Conservation (phyloP, 2,113 vertebrate species). For the Hemibagrus wyckioides region DNA sequence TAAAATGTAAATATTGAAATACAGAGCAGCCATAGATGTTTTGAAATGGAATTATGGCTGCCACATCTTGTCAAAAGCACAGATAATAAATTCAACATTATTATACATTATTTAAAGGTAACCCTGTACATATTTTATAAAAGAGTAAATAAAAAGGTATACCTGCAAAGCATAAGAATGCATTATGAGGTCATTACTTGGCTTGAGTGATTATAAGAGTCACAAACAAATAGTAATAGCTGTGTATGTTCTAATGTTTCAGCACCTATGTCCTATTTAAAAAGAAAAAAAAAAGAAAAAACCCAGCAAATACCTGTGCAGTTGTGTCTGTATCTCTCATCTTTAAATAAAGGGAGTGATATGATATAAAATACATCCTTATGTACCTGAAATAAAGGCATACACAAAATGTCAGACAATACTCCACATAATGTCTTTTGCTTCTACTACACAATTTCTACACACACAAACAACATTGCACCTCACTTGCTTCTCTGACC, state of each 20-base stretch:
- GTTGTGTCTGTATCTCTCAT: background rate
- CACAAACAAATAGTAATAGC: background rate
- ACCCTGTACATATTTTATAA: background rate
- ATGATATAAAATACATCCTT: background rate
- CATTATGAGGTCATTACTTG: background rate
- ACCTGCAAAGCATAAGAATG: background rate
- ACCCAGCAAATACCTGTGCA: background rate
- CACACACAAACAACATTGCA: constrained; percentile 19
- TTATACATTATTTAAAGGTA: constrained; percentile 4
- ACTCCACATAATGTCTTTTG: background rate
- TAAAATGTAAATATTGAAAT: constrained; percentile 1
- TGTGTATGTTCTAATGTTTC: background rate
- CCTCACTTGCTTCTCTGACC: constrained; percentile 27
- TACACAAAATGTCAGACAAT: background rate
- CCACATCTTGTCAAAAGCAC: background rate
- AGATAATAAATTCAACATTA: constrained; percentile 18
- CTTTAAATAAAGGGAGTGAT: constrained; percentile 9
- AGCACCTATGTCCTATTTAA: background rate
- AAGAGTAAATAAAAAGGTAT: background rate
- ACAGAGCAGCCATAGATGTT: background rate
- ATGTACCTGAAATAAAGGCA: constrained; percentile 21
- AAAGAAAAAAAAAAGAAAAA: background rate
- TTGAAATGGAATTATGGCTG: background rate
- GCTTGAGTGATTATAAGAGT: background rate
- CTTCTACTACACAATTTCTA: background rate